Evolutionary conservation across 1,140 invertebrate genomes (phyloP).

Genomic region (Drosophila biarmipes): DNA sequence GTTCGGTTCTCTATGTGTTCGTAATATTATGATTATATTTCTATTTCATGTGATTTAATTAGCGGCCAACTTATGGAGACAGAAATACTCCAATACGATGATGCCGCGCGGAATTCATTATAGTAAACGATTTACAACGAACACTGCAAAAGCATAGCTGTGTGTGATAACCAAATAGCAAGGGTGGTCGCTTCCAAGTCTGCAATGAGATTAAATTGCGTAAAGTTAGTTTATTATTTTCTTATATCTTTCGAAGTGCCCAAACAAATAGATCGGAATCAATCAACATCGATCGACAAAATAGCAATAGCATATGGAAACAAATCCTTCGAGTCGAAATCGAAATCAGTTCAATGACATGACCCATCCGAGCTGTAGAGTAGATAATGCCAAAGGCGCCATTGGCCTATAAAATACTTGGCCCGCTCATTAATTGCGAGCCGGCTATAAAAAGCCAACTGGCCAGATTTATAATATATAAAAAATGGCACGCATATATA

Average conservation of each 20-base stretch:
- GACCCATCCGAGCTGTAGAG: constrained; percentile 21
- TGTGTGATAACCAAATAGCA: constrained; percentile 24
- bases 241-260: constrained; percentile 2
- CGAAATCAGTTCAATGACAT: constrained; percentile 59
- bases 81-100: constrained; percentile 84
- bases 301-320: constrained; percentile 28
- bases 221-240: constrained; percentile 33
- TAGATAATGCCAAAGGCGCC: constrained; percentile 64
- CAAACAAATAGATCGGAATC: constrained; percentile 25
- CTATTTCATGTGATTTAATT: constrained; percentile 12
- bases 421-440: constrained; percentile 50
- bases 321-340: constrained; percentile 38
- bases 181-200: constrained; percentile 26
- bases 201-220: constrained; percentile 32
- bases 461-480: constrained; percentile 39
- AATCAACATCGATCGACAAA: constrained; percentile 47
- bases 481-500: constrained; percentile 30
- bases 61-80: constrained; percentile 78
- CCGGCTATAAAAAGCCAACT: constrained; percentile 56
- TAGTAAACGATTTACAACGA: constrained; percentile 72
- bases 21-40: constrained; percentile 17
- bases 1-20: constrained; percentile 23
- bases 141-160: constrained; percentile 65
- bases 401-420: constrained; percentile 66
- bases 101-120: constrained; percentile 84